Evolutionary conservation across 2,113 vertebrate species (phyloP).

Genomic region (Hiodon alosoides): DNA sequence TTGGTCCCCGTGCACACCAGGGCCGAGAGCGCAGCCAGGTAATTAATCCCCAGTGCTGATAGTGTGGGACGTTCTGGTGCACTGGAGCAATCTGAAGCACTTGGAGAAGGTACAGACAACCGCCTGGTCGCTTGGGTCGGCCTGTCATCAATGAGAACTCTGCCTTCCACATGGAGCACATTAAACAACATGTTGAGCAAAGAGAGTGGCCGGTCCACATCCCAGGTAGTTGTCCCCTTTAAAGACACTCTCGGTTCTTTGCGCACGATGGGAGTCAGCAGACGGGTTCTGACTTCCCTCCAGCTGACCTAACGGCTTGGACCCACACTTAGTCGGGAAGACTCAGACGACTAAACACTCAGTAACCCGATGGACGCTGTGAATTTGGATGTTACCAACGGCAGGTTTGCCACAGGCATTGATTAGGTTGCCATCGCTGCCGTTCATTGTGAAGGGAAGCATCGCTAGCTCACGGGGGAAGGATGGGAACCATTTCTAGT

Average conservation of each 20-base stretch:
- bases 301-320: background rate
- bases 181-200: slow-evolving; percentile 21
- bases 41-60: slow-evolving; percentile 25
- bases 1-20: slow-evolving; percentile 2
- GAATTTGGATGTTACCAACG: background rate
- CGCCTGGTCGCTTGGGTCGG: background rate
- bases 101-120: background rate
- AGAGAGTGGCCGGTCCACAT: background rate
- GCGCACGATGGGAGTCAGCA: slow-evolving; percentile 1
- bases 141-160: background rate
- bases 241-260: background rate
- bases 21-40: slow-evolving; percentile 7
- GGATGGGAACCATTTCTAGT: slow-evolving; percentile 15
- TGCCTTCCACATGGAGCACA: slow-evolving; percentile 22
- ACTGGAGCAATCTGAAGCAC: slow-evolving; percentile 7
- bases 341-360: background rate
- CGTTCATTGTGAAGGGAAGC: no score
- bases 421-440: no score
- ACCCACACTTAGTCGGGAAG: background rate
- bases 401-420: no score
- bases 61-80: background rate
- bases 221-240: slow-evolving; percentile 30
- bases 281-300: background rate
- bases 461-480: background rate
- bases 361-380: background rate